Evolutionary conservation across 2,888 invertebrate species (phyloP).

Genomic region (Euproctis similis): DNA sequence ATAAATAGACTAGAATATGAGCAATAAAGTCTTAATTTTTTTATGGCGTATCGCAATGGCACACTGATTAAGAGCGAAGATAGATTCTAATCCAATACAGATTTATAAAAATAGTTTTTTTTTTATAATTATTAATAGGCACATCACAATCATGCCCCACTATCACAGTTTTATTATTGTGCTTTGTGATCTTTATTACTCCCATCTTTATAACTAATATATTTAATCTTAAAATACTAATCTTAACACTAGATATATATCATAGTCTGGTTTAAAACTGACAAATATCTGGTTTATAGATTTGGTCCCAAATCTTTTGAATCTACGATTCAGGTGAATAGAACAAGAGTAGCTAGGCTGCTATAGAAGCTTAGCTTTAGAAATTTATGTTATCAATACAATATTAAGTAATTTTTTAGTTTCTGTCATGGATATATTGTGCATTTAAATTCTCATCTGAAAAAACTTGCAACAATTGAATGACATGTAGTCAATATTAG

Average conservation of each 20-base stretch:
- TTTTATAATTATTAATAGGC: constrained; percentile 36
- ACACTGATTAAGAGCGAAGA: constrained; percentile 31
- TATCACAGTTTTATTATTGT: constrained; percentile 64
- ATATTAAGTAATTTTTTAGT: too few relatives aligned
- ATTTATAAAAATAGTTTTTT: constrained; percentile 22
- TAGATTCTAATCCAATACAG: constrained; percentile 15
- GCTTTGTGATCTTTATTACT: constrained; percentile 42
- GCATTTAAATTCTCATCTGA: too few relatives aligned
- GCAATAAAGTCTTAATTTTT: constrained; percentile 64
- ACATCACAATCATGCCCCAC: constrained; percentile 46
- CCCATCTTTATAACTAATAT: constrained; percentile 21
- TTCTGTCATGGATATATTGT: too few relatives aligned
- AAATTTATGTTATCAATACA: constrained; percentile 11
- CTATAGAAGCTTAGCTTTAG: constrained; percentile 9
- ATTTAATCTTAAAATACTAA: constrained; percentile 5
- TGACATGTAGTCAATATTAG: too few relatives aligned
- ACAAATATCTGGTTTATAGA: constrained; percentile 20
- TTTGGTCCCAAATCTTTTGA: constrained; percentile 42
- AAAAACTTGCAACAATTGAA: too few relatives aligned
- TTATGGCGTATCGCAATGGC: constrained; percentile 62
- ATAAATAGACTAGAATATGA: constrained; percentile 73
- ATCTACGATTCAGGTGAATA: constrained; percentile 39
- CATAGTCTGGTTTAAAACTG: constrained; percentile 8
- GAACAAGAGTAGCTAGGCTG: constrained; percentile 16
- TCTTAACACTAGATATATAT: constrained; percentile 18